Percentiles rank a stretch among this genome's conserved stretches.
These are phyloP conservation scores for Drosophila hydei DNA, from an alignment of 1,140 invertebrate genomes.

Conservation along the genomic window DNA sequence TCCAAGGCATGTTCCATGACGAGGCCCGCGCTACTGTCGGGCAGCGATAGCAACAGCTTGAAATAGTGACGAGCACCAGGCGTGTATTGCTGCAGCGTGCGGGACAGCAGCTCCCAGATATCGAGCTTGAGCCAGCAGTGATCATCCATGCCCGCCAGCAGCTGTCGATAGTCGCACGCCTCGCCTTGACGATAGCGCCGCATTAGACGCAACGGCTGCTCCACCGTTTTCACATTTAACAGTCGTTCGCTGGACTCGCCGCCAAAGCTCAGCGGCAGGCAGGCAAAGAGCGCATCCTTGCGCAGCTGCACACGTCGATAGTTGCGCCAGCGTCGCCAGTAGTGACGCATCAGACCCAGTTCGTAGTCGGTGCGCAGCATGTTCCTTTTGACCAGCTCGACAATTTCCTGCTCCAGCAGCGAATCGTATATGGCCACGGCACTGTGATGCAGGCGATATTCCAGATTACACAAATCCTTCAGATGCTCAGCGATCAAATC, in stretches of 20 bases:
- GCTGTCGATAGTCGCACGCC: conserved; percentile 55
- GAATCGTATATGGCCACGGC: conserved; percentile 30
- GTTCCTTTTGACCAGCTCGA: background rate
- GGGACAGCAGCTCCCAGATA: conserved; percentile 52
- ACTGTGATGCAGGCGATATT: conserved; percentile 13
- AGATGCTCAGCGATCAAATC: conserved; percentile 29
- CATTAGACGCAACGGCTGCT: conserved; percentile 55
- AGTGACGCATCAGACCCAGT: conserved; percentile 42
- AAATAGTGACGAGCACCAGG: conserved; percentile 84
- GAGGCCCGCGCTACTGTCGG: conserved; percentile 82
- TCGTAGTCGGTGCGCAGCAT: conserved; percentile 38
- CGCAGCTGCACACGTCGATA: conserved; percentile 51
- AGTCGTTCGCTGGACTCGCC: conserved; percentile 15
- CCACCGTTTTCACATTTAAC: conserved; percentile 15
- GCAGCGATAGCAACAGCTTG: conserved; percentile 88
- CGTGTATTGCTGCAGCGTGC: background rate
- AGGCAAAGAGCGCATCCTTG: conserved; percentile 52
- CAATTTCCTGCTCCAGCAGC: conserved; percentile 57
- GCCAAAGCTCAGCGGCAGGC: conserved; percentile 55
- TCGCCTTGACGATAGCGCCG: conserved; percentile 71
- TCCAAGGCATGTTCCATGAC: conserved; percentile 62
- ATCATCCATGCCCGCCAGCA: conserved; percentile 56
- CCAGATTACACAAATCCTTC: conserved; percentile 16
- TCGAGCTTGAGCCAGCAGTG: conserved; percentile 60
- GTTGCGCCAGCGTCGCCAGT: conserved; percentile 54